A percentile compares a stretch with the other conserved stretches of the same genome.
These are phyloP conservation scores for Troides helena DNA, from an alignment of 2,888 invertebrate species.

Conservation along the genomic window DNA sequence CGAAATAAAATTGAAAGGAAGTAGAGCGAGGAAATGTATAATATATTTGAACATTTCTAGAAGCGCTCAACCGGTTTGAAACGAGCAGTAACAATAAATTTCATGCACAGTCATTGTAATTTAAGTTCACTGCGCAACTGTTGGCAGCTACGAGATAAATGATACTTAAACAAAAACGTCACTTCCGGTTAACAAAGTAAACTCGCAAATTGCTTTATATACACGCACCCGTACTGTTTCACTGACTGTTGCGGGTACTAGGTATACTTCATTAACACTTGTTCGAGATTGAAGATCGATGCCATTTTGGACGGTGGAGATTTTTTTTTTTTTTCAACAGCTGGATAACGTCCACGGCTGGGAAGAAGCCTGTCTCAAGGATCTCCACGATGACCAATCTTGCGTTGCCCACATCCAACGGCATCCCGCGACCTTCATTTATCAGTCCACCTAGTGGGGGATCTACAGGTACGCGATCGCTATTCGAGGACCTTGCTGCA, in stretches of 20 bases:
- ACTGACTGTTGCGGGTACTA: neutral
- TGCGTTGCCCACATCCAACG: too few relatives aligned
- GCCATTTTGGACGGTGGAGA: too few relatives aligned
- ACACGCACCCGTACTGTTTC: slow-evolving; percentile 2
- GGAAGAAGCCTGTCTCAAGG: too few relatives aligned
- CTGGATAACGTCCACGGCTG: too few relatives aligned
- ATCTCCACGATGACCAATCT: too few relatives aligned
- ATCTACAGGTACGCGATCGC: too few relatives aligned
- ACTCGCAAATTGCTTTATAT: slow-evolving; percentile 12
- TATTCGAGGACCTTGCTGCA: too few relatives aligned
- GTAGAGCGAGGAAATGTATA: neutral
- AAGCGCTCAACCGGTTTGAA: slow-evolving; percentile 1
- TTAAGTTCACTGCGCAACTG: slow-evolving; percentile 21
- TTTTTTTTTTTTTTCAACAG: too few relatives aligned
- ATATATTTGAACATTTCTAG: slow-evolving; percentile 2
- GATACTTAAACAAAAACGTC: slow-evolving; percentile 17
- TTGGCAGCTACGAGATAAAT: slow-evolving; percentile 25
- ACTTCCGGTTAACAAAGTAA: slow-evolving; percentile 12
- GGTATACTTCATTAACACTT: neutral
- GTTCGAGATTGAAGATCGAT: too few relatives aligned
- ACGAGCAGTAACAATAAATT: slow-evolving; percentile 18
- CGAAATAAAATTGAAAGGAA: neutral
- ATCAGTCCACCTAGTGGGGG: too few relatives aligned
- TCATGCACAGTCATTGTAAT: slow-evolving; percentile 22
- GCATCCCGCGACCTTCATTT: too few relatives aligned